Conservation (phyloP, 2,113 vertebrate species). For the Agelaius phoeniceus region DNA sequence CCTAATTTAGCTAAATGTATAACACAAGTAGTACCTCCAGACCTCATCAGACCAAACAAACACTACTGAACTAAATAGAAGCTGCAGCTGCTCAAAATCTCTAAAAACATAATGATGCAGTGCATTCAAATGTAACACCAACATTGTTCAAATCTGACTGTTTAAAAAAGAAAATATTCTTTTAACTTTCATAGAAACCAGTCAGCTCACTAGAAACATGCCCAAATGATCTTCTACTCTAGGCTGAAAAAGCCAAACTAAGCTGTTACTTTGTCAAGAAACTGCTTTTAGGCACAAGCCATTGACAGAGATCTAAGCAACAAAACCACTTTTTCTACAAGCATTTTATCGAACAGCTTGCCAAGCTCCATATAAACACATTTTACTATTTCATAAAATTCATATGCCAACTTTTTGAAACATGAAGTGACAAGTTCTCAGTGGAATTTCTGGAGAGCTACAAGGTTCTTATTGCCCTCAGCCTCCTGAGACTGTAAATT, state of each 20-base stretch:
- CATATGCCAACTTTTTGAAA: slow-evolving; percentile 27
- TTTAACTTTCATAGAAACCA: not conserved
- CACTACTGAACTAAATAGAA: not conserved
- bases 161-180: not conserved
- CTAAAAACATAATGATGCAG: not conserved
- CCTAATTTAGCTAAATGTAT: not conserved
- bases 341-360: slow-evolving; percentile 8
- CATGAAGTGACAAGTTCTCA: slow-evolving; percentile 6
- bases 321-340: not conserved
- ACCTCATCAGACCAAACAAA: not conserved
- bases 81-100: not conserved
- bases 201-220: not conserved
- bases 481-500: not conserved
- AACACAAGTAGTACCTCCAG: not conserved
- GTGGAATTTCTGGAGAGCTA: slow-evolving; percentile 22
- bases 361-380: slow-evolving; percentile 42
- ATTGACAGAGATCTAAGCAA: not conserved
- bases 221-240: not conserved
- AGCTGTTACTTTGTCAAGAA: not conserved
- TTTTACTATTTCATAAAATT: slow-evolving; percentile 56
- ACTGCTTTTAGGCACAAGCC: slow-evolving; percentile 5
- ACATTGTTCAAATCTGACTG: not conserved
- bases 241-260: not conserved
- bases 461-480: not conserved
- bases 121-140: not conserved